Evolutionary conservation across 2,888 invertebrate genomes (phyloP).

Genomic region (Sarcophaga subvicina): DNA sequence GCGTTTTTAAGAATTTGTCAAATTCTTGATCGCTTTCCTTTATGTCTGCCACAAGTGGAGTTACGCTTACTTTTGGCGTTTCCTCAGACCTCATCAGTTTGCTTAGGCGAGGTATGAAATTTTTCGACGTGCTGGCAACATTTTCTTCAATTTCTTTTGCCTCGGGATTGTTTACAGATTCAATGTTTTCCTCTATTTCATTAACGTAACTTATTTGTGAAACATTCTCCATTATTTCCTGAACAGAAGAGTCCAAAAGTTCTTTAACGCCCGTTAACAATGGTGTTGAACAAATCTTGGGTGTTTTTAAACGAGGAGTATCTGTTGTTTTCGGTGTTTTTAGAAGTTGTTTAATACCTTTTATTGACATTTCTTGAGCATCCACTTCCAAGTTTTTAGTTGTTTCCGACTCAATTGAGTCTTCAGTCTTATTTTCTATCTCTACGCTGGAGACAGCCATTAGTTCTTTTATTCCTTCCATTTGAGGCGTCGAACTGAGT

Average conservation of each 20-base stretch:
- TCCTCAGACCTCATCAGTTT: slow-evolving; percentile 72
- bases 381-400: slow-evolving; percentile 69
- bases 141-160: too few species aligned
- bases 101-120: slow-evolving; percentile 71
- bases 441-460: background rate
- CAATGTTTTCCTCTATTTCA: too few species aligned
- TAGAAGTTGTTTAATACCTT: slow-evolving; percentile 69
- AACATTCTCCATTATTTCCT: too few species aligned
- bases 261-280: too few species aligned
- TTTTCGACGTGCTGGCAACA: too few species aligned
- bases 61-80: slow-evolving; percentile 56
- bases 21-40: slow-evolving; percentile 63
- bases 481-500: slow-evolving; percentile 31
- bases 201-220: too few species aligned
- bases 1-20: slow-evolving; percentile 77
- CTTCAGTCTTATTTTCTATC: background rate
- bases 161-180: too few species aligned
- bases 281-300: slow-evolving; percentile 64
- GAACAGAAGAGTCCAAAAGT: too few species aligned
- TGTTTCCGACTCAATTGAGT: slow-evolving; percentile 10
- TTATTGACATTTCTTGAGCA: slow-evolving; percentile 61
- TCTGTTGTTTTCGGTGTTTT: background rate
- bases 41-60: slow-evolving; percentile 35
- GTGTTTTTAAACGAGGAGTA: slow-evolving; percentile 71
- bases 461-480: slow-evolving; percentile 39